Conservation (phyloP, 2,113 vertebrate species). For the Montifringilla adamsi region DNA sequence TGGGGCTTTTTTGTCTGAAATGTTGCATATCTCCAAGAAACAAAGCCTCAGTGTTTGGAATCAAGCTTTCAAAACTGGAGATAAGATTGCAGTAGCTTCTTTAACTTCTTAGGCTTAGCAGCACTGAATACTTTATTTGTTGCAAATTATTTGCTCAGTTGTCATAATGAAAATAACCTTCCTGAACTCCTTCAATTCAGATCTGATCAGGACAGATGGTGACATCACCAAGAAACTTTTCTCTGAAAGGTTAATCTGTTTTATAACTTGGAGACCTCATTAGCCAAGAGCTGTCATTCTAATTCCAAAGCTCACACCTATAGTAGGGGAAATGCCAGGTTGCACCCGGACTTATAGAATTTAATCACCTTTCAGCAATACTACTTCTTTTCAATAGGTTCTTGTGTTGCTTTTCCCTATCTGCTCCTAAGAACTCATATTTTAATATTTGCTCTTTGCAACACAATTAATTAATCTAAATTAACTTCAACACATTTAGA, state of each 20-base stretch:
- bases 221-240: constrained; percentile 1
- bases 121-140: neutral
- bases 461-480: neutral
- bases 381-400: neutral
- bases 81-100: neutral
- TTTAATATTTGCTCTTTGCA: neutral
- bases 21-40: neutral
- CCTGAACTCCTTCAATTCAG: neutral
- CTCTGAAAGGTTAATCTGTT: constrained; percentile 36
- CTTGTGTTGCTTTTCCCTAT: neutral
- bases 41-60: neutral
- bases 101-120: neutral
- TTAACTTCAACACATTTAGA: neutral
- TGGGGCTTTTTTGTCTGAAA: neutral
- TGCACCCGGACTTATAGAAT: neutral
- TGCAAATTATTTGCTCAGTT: constrained; percentile 1
- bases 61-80: neutral
- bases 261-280: neutral
- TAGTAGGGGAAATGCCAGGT: neutral
- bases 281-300: neutral
- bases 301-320: neutral
- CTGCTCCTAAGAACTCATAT: neutral
- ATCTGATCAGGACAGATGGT: neutral
- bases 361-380: neutral
- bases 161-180: neutral